These are phyloP conservation scores for Gymnoscopelus microlampas DNA, from an alignment of 2,797 vertebrate genomes.

Conservation along the genomic window DNA sequence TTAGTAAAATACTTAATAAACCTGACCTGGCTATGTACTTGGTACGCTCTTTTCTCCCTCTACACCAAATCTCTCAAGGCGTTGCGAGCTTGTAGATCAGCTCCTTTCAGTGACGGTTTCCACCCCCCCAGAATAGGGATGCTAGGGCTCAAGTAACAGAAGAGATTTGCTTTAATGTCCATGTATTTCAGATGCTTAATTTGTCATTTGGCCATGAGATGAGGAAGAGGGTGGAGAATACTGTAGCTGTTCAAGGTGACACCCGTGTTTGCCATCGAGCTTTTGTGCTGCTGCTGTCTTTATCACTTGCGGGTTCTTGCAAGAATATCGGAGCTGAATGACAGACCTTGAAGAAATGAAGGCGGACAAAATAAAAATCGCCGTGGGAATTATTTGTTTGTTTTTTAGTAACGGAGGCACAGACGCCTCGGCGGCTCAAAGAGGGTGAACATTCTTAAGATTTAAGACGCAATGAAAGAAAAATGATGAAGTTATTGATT, in stretches of 20 bases:
- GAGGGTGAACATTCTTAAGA: neutral
- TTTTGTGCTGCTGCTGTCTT: constrained; percentile 12
- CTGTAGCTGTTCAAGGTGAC: constrained; percentile 37
- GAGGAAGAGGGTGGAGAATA: constrained; percentile 24
- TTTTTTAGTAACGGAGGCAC: too few relatives aligned
- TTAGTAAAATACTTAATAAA: neutral
- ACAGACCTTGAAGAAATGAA: constrained; percentile 10
- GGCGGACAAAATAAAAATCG: too few relatives aligned
- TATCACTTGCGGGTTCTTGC: constrained; percentile 13
- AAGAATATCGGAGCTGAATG: constrained; percentile 10
- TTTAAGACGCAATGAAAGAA: neutral
- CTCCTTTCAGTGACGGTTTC: too few relatives aligned
- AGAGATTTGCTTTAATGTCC: too few relatives aligned
- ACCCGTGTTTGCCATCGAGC: constrained; percentile 13
- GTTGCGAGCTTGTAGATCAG: too few relatives aligned
- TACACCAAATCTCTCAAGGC: too few relatives aligned
- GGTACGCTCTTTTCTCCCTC: too few relatives aligned
- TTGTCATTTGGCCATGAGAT: neutral
- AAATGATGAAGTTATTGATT: too few relatives aligned
- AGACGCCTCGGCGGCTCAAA: neutral
- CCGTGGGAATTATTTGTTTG: too few relatives aligned
- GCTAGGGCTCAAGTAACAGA: too few relatives aligned
- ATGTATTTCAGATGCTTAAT: neutral
- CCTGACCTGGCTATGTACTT: neutral
- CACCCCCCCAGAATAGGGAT: too few relatives aligned